Conservation (phyloP, 2,888 invertebrate genomes). For the Adelphocoris suturalis region DNA sequence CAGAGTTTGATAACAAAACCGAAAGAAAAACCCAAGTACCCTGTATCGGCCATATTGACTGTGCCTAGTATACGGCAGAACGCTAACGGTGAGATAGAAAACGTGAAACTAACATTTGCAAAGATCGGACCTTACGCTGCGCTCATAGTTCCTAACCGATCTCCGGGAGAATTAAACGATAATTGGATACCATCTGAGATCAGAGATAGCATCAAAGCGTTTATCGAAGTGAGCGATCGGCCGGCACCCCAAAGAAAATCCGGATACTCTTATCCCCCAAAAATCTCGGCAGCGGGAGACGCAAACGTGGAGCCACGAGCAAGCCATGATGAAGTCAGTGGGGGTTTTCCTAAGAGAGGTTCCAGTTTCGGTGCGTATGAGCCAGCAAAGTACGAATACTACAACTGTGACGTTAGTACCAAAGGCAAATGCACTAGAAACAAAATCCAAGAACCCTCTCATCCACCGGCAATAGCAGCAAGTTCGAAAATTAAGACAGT, state of each 20-base stretch:
- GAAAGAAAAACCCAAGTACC: slow-evolving; percentile 17
- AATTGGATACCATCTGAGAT: neutral
- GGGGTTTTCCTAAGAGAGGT: neutral
- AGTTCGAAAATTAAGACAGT: neutral
- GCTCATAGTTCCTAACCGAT: slow-evolving; percentile 43
- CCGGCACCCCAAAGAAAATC: neutral
- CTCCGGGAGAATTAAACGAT: neutral
- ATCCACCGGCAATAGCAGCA: neutral
- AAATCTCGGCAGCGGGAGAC: neutral
- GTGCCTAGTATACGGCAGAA: slow-evolving; percentile 11
- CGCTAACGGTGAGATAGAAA: slow-evolving; percentile 20
- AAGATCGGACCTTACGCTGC: slow-evolving; percentile 63
- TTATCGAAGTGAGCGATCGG: slow-evolving; percentile 34
- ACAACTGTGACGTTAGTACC: neutral
- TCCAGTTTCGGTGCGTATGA: neutral
- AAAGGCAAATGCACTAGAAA: neutral
- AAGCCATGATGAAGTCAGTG: neutral
- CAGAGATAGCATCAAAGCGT: slow-evolving; percentile 42
- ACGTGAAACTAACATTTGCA: slow-evolving; percentile 19
- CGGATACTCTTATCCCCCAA: neutral
- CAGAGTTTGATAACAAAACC: slow-evolving; percentile 39
- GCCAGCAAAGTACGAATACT: neutral
- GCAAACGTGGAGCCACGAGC: neutral
- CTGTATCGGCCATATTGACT: slow-evolving; percentile 8
- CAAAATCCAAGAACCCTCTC: neutral